A percentile compares a stretch with the other conserved stretches of the same genome.
Evolutionary conservation across 2,797 vertebrate species (phyloP).

Genomic region (Simalia tracyae): DNA sequence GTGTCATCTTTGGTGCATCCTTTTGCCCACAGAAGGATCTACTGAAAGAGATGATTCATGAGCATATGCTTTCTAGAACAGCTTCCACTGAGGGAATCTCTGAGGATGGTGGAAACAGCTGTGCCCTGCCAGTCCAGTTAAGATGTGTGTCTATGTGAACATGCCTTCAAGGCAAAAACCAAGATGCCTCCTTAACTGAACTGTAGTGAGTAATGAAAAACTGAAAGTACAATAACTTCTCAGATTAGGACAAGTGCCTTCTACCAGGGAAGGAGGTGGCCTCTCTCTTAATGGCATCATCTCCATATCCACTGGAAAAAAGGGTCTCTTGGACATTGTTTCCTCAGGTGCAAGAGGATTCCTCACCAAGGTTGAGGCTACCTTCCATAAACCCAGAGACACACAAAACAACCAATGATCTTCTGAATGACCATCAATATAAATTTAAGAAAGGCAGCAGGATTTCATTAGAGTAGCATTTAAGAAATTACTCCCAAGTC

Average conservation of each 20-base stretch:
- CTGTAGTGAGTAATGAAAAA: slow-evolving; percentile 37
- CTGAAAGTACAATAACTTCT: slow-evolving; percentile 52
- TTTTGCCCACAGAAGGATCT: too few relatives aligned
- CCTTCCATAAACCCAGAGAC: slow-evolving; percentile 65
- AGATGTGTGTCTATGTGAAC: too few relatives aligned
- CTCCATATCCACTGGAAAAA: slow-evolving; percentile 53
- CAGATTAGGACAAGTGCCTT: slow-evolving; percentile 48
- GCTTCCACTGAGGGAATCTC: background rate
- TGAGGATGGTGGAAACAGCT: background rate
- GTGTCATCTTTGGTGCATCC: too few relatives aligned
- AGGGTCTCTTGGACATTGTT: slow-evolving; percentile 43
- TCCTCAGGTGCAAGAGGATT: slow-evolving; percentile 42
- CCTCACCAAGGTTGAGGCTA: slow-evolving; percentile 57
- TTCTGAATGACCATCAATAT: slow-evolving; percentile 67
- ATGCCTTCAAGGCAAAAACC: too few relatives aligned
- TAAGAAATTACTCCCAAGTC: slow-evolving; percentile 71
- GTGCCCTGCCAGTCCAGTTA: too few relatives aligned
- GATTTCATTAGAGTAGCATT: slow-evolving; percentile 68
- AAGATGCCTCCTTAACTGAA: slow-evolving; percentile 29
- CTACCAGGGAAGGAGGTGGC: background rate
- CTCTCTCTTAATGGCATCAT: slow-evolving; percentile 56
- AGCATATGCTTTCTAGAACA: background rate
- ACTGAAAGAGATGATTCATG: background rate
- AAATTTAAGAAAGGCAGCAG: slow-evolving; percentile 69
- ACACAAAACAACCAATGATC: slow-evolving; percentile 70